Evolutionary conservation across 2,888 invertebrate genomes (phyloP).

Genomic region (Phragmatobia fuliginosa): DNA sequence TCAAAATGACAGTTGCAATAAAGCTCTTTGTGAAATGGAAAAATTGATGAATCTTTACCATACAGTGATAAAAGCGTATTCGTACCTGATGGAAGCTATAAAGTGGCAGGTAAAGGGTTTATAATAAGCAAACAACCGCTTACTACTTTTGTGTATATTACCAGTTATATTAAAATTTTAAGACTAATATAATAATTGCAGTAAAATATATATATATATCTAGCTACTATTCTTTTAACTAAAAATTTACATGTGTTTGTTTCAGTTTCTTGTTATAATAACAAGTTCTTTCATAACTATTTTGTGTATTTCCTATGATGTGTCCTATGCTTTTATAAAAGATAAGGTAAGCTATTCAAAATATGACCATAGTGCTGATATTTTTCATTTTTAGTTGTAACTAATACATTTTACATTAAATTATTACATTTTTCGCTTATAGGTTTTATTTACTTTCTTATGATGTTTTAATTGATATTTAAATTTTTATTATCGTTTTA

Average conservation of each 20-base stretch:
- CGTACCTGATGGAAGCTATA: slow-evolving; percentile 66
- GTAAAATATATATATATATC: no score
- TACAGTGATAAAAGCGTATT: slow-evolving; percentile 63
- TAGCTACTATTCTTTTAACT: background rate
- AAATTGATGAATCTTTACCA: slow-evolving; percentile 70
- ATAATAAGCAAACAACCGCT: background rate
- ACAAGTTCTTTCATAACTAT: slow-evolving; percentile 60
- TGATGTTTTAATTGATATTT: no score
- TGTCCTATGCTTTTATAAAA: slow-evolving; percentile 58
- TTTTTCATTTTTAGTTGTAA: background rate
- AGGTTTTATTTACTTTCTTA: no score
- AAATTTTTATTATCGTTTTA: no score
- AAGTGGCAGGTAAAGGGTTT: slow-evolving; percentile 72
- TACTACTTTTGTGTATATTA: no score
- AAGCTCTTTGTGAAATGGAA: slow-evolving; percentile 57
- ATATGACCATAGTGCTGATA: background rate
- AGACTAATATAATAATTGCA: background rate
- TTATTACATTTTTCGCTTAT: no score
- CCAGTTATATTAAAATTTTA: no score
- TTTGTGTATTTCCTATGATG: slow-evolving; percentile 57
- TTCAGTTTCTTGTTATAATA: slow-evolving; percentile 68
- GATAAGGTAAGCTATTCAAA: slow-evolving; percentile 55
- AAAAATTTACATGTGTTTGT: slow-evolving; percentile 16
- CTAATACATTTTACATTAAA: no score
- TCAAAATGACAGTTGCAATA: slow-evolving; percentile 43